Percentiles rank a stretch among this genome's conserved stretches.
Evolutionary conservation across 2,888 invertebrate species (phyloP).

Genomic region (Abrostola tripartita): DNA sequence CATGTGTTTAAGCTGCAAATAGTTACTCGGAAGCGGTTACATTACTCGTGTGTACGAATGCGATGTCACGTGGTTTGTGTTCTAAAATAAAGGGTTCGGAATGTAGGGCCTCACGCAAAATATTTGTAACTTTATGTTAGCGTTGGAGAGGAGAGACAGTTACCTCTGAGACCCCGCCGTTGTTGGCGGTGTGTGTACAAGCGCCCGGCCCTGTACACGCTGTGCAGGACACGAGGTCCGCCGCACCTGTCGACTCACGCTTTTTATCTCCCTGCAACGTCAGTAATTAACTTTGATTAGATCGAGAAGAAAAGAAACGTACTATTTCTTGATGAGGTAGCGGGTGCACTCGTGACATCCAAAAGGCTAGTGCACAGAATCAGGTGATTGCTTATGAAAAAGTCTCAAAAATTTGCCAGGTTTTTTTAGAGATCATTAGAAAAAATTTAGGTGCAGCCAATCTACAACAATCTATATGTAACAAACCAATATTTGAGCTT

Average conservation of each 20-base stretch:
- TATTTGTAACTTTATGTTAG: slow-evolving; percentile 53
- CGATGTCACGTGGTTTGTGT: slow-evolving; percentile 29
- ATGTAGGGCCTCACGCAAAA: slow-evolving; percentile 48
- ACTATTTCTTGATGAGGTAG: neutral
- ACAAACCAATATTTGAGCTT: neutral
- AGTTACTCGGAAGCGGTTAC: slow-evolving; percentile 32
- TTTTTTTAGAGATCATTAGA: neutral
- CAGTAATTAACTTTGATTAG: slow-evolving; percentile 16
- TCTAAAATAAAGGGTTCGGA: slow-evolving; percentile 27
- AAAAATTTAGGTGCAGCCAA: neutral
- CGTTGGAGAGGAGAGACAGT: slow-evolving; percentile 51
- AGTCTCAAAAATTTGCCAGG: neutral
- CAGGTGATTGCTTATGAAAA: neutral
- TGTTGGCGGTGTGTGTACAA: slow-evolving; percentile 95
- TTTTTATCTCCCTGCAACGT: slow-evolving; percentile 93
- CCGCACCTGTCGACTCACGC: slow-evolving; percentile 92
- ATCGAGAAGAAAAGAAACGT: neutral
- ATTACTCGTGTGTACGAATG: slow-evolving; percentile 16
- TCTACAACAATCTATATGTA: neutral
- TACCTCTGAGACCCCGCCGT: slow-evolving; percentile 96
- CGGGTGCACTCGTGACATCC: neutral
- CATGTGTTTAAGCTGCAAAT: slow-evolving; percentile 21
- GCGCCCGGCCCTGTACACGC: slow-evolving; percentile 93
- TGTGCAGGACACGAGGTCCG: slow-evolving; percentile 95
- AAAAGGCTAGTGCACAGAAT: neutral